These are phyloP conservation scores for Premnoplex brunnescens DNA, from an alignment of 2,797 vertebrate genomes.

Conservation along the genomic window DNA sequence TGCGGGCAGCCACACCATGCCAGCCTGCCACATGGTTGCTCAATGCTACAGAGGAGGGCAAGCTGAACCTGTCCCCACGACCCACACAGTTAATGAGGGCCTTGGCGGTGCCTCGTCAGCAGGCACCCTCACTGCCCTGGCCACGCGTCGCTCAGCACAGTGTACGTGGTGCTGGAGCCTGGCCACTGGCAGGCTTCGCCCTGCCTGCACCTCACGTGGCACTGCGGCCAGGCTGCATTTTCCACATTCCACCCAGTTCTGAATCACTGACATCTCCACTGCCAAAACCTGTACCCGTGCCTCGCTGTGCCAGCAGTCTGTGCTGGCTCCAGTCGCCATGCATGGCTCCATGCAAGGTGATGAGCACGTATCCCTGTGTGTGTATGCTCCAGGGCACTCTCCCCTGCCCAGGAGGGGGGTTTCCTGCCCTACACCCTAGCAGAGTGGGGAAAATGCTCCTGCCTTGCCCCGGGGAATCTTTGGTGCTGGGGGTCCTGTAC, in stretches of 20 bases:
- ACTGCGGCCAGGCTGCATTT: not conserved
- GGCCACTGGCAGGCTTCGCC: constrained; percentile 5
- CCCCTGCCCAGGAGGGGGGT: not conserved
- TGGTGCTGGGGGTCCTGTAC: accelerated
- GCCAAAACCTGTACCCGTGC: constrained; percentile 9
- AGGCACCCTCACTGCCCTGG: not conserved
- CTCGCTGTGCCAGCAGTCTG: not conserved
- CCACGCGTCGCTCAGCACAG: accelerated
- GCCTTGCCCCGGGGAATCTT: not conserved
- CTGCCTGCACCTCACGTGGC: constrained; percentile 48
- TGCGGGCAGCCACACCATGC: not conserved
- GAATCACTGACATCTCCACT: not conserved
- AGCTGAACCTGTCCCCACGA: not conserved
- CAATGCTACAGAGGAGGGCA: not conserved
- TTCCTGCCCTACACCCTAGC: not conserved
- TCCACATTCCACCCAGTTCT: constrained; percentile 46
- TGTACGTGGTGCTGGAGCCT: not conserved
- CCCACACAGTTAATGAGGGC: constrained; percentile 48
- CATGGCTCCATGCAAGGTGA: accelerated
- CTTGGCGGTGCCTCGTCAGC: not conserved
- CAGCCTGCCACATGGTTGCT: not conserved
- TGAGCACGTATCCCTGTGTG: accelerated
- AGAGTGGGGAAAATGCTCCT: accelerated
- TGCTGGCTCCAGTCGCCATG: accelerated
- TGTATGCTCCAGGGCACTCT: not conserved